Percentiles rank a stretch among this genome's conserved stretches.
Evolutionary conservation across 2,888 invertebrate genomes (phyloP).

Genomic region (Pristionchus maxplancki): DNA sequence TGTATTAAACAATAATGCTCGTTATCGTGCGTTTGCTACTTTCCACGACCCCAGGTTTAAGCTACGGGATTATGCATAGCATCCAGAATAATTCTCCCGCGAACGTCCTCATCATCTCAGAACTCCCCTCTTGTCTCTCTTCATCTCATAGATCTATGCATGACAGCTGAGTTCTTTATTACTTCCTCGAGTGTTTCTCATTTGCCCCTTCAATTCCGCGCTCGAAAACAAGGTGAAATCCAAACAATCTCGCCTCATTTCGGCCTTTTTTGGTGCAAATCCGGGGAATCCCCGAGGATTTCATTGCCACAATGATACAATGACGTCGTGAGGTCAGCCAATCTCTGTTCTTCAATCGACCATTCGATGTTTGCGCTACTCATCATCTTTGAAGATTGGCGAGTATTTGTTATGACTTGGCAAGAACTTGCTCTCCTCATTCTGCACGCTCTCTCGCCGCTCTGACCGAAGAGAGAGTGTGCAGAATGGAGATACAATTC

Average conservation of each 20-base stretch:
- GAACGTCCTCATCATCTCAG: neutral
- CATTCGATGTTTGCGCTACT: neutral
- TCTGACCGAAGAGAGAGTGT: too few relatives aligned
- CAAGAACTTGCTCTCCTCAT: too few relatives aligned
- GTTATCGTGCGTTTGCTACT: too few relatives aligned
- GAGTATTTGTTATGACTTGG: too few relatives aligned
- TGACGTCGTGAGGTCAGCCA: neutral
- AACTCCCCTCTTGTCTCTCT: neutral
- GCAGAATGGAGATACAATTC: neutral
- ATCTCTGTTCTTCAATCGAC: neutral
- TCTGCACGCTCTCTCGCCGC: too few relatives aligned
- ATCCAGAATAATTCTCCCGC: too few relatives aligned
- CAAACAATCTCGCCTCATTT: neutral
- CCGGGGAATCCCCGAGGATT: neutral
- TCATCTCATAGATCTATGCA: neutral
- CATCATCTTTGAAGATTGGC: slow-evolving; percentile 5
- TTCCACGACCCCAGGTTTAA: too few relatives aligned
- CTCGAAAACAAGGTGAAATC: neutral
- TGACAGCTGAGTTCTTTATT: neutral
- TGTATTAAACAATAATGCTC: too few relatives aligned
- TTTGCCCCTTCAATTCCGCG: neutral
- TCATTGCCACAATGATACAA: neutral
- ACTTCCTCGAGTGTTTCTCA: slow-evolving; percentile 16
- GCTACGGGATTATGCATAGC: too few relatives aligned
- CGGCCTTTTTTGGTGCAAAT: neutral